Evolutionary conservation across 2,113 vertebrate genomes (phyloP).

Genomic region (Columba janthina): DNA sequence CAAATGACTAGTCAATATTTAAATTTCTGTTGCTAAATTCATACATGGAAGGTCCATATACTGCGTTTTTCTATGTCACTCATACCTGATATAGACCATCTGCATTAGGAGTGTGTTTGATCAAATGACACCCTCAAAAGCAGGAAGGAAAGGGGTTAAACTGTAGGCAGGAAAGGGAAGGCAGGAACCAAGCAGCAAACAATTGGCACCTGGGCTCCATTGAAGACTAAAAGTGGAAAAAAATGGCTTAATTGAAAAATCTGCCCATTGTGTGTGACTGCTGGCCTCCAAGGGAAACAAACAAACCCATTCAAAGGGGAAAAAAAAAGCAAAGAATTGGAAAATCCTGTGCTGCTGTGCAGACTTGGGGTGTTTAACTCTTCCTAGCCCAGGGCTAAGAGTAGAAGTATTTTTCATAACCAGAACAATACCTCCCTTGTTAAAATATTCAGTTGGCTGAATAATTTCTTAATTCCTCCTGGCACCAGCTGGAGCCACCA

Average conservation of each 20-base stretch:
- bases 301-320: not conserved
- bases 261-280: conserved; percentile 39
- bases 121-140: not conserved
- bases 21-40: not conserved
- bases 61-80: not conserved
- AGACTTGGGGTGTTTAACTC: not conserved
- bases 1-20: not conserved
- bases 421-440: not conserved
- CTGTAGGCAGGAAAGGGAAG: conserved; percentile 23
- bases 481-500: not conserved
- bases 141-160: conserved; percentile 39
- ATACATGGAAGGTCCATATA: not conserved
- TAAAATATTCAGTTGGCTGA: not conserved
- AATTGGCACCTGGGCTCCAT: conserved; percentile 53
- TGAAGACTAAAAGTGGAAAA: conserved; percentile 44
- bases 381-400: not conserved
- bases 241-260: conserved; percentile 51
- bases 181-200: conserved; percentile 26
- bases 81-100: not conserved
- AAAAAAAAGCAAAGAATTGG: not conserved
- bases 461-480: not conserved
- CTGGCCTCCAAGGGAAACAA: conserved; percentile 28
- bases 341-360: not conserved
- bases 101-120: not conserved
- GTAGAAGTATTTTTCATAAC: not conserved